phyloP scores from a whole-genome alignment of 1,140 invertebrate genomes.

The Helicoverpa armigera region DNA sequence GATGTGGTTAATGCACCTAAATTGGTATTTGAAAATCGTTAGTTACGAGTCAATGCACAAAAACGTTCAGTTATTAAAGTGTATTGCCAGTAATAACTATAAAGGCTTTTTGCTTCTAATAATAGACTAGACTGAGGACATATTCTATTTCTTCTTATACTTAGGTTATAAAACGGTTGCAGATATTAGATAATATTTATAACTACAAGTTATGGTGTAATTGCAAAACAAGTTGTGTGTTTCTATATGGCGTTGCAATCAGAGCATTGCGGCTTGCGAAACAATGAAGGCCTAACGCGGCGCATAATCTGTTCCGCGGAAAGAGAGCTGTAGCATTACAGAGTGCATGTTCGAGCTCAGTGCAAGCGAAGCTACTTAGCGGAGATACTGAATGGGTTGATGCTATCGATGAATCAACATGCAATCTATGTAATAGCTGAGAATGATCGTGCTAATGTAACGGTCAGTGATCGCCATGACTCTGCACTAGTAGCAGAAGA shows the following conservation, averaged over 20 bases:
- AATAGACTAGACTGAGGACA: too few relatives aligned
- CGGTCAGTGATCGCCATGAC: slow-evolving; percentile 7
- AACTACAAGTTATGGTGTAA: slow-evolving; percentile 58
- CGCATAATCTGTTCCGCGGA: slow-evolving; percentile 70
- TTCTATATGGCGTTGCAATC: slow-evolving; percentile 70
- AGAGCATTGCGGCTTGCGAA: slow-evolving; percentile 77
- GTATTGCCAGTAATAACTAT: background rate
- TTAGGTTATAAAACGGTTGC: slow-evolving; percentile 11
- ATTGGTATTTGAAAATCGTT: slow-evolving; percentile 48
- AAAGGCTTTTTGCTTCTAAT: background rate
- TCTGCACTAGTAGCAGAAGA: slow-evolving; percentile 1
- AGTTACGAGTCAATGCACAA: slow-evolving; percentile 21
- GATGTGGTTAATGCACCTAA: slow-evolving; percentile 54
- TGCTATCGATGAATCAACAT: slow-evolving; percentile 2
- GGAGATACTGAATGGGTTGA: slow-evolving; percentile 18
- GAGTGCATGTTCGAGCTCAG: slow-evolving; percentile 12
- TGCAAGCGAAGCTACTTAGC: background rate
- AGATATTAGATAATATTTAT: slow-evolving; percentile 46
- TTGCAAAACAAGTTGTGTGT: slow-evolving; percentile 64
- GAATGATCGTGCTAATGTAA: background rate
- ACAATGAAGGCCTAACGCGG: slow-evolving; percentile 67
- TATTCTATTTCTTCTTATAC: background rate
- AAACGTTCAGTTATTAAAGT: slow-evolving; percentile 16
- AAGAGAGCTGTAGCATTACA: slow-evolving; percentile 60
- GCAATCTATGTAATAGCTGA: slow-evolving; percentile 25